Percentiles rank a stretch among this genome's conserved stretches.
Evolutionary conservation across 2,888 invertebrate species (phyloP).

Genomic region (Plebejus anna): DNA sequence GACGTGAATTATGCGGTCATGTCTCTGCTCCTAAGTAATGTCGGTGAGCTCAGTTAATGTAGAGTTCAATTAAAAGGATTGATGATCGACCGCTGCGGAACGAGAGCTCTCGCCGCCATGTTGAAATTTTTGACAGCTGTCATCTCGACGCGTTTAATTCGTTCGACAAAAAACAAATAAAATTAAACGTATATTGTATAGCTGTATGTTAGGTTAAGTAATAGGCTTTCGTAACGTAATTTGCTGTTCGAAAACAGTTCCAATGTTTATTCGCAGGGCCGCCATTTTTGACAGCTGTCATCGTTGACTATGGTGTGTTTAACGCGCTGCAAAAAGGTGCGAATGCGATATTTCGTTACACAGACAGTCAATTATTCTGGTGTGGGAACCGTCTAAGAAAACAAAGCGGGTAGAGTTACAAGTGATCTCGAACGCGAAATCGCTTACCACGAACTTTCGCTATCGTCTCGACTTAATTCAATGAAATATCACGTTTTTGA

Average conservation of each 20-base stretch:
- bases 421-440: conserved; percentile 56
- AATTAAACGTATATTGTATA: conserved; percentile 9
- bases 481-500: conserved; percentile 15
- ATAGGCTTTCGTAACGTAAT: not conserved
- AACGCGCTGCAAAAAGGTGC: conserved; percentile 39
- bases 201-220: not conserved
- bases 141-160: conserved; percentile 28
- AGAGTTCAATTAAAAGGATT: conserved; percentile 59
- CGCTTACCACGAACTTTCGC: conserved; percentile 50
- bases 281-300: conserved; percentile 32
- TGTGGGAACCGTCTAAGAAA: conserved; percentile 75
- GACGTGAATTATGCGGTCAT: conserved; percentile 70
- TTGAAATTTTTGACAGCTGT: conserved; percentile 32
- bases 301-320: conserved; percentile 29
- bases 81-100: conserved; percentile 35
- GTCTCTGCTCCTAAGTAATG: conserved; percentile 70
- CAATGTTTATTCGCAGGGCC: conserved; percentile 9
- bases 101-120: conserved; percentile 29
- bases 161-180: conserved; percentile 6
- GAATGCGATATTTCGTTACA: conserved; percentile 66
- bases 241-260: not conserved
- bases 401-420: conserved; percentile 75
- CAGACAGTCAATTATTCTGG: conserved; percentile 73
- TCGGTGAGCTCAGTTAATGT: conserved; percentile 60
- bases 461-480: conserved; percentile 31